Percentiles rank a stretch among this genome's conserved stretches.
phyloP scores from a whole-genome alignment of 2,113 vertebrate genomes.

The Phaethon lepturus region DNA sequence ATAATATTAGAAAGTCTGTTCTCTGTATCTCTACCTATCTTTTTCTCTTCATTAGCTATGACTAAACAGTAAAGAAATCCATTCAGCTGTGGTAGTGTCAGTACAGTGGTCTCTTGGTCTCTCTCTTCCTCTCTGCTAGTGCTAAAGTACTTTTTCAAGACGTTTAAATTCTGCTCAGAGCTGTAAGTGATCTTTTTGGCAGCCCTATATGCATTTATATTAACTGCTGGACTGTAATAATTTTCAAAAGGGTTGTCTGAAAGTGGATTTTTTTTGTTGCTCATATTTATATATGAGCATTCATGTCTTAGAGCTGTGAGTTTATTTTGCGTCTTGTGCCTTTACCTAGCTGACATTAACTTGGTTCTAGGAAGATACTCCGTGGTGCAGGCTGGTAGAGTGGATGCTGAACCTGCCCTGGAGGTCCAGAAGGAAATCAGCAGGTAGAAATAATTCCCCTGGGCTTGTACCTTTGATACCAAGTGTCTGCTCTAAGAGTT shows the following conservation, averaged over 20 bases:
- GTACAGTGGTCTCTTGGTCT: neutral
- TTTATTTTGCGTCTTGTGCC: neutral
- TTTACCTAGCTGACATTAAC: neutral
- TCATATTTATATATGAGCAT: neutral
- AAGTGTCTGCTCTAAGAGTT: neutral
- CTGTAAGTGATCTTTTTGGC: neutral
- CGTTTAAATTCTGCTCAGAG: slow-evolving; percentile 8
- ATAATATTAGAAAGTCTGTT: neutral
- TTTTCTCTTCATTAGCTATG: neutral
- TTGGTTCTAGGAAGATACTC: neutral
- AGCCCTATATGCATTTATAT: neutral
- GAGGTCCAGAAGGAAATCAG: neutral
- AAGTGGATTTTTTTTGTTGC: neutral
- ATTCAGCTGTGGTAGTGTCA: neutral
- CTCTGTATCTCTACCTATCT: neutral
- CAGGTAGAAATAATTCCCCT: neutral
- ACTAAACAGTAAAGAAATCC: slow-evolving; percentile 11
- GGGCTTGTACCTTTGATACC: neutral
- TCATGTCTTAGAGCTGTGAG: neutral
- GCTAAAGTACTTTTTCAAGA: neutral
- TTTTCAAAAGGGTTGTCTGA: neutral
- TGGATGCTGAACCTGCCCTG: neutral
- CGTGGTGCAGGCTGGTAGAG: neutral
- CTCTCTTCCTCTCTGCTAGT: neutral
- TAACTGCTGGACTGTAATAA: slow-evolving; percentile 1